A percentile compares a stretch with the other conserved stretches of the same genome.
These are phyloP conservation scores for Eristalis intricaria DNA, from an alignment of 2,888 invertebrate genomes.

Conservation along the genomic window DNA sequence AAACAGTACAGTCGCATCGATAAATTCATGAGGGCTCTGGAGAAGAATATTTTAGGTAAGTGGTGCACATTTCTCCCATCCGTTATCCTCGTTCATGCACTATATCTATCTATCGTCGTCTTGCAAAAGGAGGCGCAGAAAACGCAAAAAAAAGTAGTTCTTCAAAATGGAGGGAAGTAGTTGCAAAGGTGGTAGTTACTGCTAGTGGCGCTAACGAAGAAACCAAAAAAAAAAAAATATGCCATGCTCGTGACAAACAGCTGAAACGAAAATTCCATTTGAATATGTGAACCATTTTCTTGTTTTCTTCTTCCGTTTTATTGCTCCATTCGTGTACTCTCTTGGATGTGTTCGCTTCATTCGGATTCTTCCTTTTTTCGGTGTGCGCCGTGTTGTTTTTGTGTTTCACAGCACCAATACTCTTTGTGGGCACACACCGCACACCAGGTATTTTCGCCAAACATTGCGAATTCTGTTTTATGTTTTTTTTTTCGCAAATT, in stretches of 20 bases:
- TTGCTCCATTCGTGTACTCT: slow-evolving; percentile 22
- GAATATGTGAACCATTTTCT: slow-evolving; percentile 54
- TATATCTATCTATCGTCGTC: slow-evolving; percentile 4
- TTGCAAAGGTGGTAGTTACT: slow-evolving; percentile 27
- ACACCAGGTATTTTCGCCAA: slow-evolving; percentile 2
- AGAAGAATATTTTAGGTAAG: slow-evolving; percentile 91
- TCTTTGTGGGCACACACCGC: background rate
- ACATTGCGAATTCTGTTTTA: slow-evolving; percentile 24
- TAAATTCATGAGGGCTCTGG: slow-evolving; percentile 97
- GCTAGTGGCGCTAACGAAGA: slow-evolving; percentile 17
- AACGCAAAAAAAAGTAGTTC: slow-evolving; percentile 10
- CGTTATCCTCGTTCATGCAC: background rate
- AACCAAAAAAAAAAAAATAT: slow-evolving; percentile 29
- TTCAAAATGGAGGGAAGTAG: slow-evolving; percentile 46
- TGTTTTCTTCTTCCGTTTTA: slow-evolving; percentile 17
- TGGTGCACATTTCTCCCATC: slow-evolving; percentile 34
- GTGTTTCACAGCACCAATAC: slow-evolving; percentile 10
- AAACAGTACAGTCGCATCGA: slow-evolving; percentile 98
- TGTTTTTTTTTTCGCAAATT: slow-evolving; percentile 16
- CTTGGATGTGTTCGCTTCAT: background rate
- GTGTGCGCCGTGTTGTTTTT: slow-evolving; percentile 3
- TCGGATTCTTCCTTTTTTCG: slow-evolving; percentile 15
- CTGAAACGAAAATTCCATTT: slow-evolving; percentile 50
- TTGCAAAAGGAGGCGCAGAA: background rate
- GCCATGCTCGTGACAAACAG: slow-evolving; percentile 47